Conservation (phyloP, 2,888 invertebrate genomes). For the Linnaemya tessellans region DNA sequence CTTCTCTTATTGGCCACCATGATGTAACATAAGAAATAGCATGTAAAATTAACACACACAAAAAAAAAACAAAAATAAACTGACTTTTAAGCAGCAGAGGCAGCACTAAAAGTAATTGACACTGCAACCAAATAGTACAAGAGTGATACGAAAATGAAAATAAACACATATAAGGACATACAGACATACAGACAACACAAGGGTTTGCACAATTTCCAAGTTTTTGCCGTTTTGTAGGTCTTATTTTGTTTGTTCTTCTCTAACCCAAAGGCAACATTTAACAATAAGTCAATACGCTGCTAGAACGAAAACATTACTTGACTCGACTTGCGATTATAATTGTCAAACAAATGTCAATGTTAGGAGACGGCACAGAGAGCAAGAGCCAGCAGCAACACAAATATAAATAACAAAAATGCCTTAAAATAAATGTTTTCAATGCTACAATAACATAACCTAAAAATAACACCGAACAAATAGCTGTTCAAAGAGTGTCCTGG, state of each 20-base stretch:
- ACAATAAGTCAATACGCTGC: constrained; percentile 67
- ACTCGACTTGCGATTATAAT: constrained; percentile 76
- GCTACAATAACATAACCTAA: constrained; percentile 40
- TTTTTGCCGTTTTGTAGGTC: not conserved
- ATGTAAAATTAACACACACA: constrained; percentile 37
- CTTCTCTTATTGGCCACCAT: constrained; percentile 35
- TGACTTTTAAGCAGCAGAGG: constrained; percentile 11
- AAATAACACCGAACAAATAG: not conserved
- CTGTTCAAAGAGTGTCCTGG: not conserved
- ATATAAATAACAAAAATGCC: not conserved
- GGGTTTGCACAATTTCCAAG: not conserved
- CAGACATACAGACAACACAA: not conserved
- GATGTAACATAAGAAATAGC: not conserved
- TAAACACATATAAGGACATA: constrained; percentile 4
- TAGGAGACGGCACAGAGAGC: not conserved
- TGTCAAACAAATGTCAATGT: constrained; percentile 77
- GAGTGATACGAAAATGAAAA: not conserved
- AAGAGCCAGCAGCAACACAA: not conserved
- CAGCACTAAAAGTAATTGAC: constrained; percentile 32
- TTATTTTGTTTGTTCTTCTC: not conserved
- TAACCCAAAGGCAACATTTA: constrained; percentile 61
- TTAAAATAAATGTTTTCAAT: constrained; percentile 37
- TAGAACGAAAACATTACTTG: constrained; percentile 54
- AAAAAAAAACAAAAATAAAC: constrained; percentile 60
- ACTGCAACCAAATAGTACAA: constrained; percentile 24